Percentiles rank a stretch among this genome's conserved stretches.
Evolutionary conservation across 2,888 invertebrate genomes (phyloP).

Genomic region (Metalampra italica): DNA sequence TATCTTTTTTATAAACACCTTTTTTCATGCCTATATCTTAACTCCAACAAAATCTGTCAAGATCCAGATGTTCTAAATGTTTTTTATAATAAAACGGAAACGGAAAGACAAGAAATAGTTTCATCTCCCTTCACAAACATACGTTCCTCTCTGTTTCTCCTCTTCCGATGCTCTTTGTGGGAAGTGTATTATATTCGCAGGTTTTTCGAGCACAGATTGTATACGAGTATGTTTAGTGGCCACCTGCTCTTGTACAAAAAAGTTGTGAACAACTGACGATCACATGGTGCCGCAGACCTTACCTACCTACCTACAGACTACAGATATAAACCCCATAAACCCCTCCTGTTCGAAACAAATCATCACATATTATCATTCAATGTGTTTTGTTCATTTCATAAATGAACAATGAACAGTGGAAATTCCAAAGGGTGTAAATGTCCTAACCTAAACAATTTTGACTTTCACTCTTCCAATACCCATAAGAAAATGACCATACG

Average conservation of each 20-base stretch:
- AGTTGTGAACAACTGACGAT: slow-evolving; percentile 56
- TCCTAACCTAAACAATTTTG: too few species aligned
- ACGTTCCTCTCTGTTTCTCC: slow-evolving; percentile 36
- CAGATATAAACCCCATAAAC: too few species aligned
- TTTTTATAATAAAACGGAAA: slow-evolving; percentile 72
- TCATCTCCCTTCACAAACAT: slow-evolving; percentile 37
- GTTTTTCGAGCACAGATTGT: slow-evolving; percentile 67
- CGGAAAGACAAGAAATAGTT: slow-evolving; percentile 56
- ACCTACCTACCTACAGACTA: neutral
- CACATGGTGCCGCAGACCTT: slow-evolving; percentile 45
- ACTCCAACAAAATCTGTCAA: slow-evolving; percentile 38
- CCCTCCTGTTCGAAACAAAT: too few species aligned
- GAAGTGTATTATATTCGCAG: slow-evolving; percentile 50
- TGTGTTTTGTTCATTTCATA: too few species aligned
- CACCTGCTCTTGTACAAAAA: slow-evolving; percentile 58
- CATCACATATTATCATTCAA: too few species aligned
- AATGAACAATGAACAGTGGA: too few species aligned
- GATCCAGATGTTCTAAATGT: slow-evolving; percentile 59
- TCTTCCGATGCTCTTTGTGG: slow-evolving; percentile 52
- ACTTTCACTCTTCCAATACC: too few species aligned
- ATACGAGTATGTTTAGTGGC: slow-evolving; percentile 26
- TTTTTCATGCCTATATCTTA: neutral
- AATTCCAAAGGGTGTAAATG: too few species aligned
- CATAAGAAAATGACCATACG: too few species aligned
- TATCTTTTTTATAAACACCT: neutral